A percentile compares a stretch with the other conserved stretches of the same genome.
phyloP scores from a whole-genome alignment of 1,140 invertebrate genomes.

The Rhopalosiphum padi region DNA sequence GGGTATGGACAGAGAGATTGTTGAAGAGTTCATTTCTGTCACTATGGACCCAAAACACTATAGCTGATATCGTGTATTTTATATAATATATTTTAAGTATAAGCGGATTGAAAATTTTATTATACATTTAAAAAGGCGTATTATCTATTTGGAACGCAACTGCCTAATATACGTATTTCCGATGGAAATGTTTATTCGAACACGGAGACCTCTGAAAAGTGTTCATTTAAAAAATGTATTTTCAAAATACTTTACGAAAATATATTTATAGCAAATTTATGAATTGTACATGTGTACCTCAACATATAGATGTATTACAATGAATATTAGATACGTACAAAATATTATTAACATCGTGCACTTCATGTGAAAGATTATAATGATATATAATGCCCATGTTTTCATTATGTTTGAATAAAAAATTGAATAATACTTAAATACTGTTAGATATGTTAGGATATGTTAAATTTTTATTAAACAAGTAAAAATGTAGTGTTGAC shows the following conservation, averaged over 20 bases:
- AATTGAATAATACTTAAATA: too few species aligned
- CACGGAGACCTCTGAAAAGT: background rate
- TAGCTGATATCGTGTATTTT: background rate
- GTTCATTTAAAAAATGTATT: background rate
- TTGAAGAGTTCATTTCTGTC: slow-evolving; percentile 69
- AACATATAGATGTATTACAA: background rate
- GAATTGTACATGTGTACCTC: background rate
- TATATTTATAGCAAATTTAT: background rate
- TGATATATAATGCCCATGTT: background rate
- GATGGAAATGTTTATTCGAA: background rate
- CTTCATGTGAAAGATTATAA: background rate
- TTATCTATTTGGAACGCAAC: background rate
- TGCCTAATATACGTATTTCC: background rate
- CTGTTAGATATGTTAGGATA: too few species aligned
- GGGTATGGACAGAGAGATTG: slow-evolving; percentile 69
- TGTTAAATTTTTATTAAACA: too few species aligned
- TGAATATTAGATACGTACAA: background rate
- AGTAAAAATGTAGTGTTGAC: too few species aligned
- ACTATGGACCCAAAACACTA: slow-evolving; percentile 63
- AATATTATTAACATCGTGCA: background rate
- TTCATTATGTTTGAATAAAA: background rate
- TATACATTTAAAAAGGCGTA: background rate
- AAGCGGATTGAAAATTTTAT: background rate
- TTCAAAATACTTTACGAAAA: background rate
- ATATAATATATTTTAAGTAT: background rate